Base-by-base conservation (phyloP, 2,113 vertebrate species). In the Gasterosteus nipponicus region DNA sequence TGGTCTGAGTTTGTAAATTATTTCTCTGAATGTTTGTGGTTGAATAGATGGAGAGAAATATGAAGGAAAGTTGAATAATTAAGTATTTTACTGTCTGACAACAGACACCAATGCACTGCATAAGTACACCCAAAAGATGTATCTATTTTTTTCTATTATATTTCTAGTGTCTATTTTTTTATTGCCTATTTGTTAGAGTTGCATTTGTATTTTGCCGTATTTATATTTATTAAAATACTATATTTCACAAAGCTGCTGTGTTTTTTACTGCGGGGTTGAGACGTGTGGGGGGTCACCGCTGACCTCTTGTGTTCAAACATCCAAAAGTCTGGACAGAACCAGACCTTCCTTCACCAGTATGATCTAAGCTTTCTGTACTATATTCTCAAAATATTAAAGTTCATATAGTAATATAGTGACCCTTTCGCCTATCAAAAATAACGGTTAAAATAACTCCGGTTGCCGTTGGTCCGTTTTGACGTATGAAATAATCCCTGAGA, bases 141-240 rank as follows among this genome's bases (percentile, higher is more conserved):
- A 51, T 72, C 18, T 67, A 53, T 76, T 76, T 76, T 78, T 71
- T 85, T 46, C 69, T 74, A 59, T 83, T 31, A 74, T 69, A 49
- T 53, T 60, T 56, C 19, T 46, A 33, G 75, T 83, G 22, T 76
- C 41, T 80, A 63, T 85, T 65, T 64, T 78, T 54, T 73, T 73
- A 69, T 73, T 75, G n/a, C 63, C 56, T 59, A 78, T n/a, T 46
- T 78, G 46, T 62, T 42, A 16, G 44, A 51, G 16, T 49, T 59
- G 39, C 3, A 80, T 62, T 66, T 82, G 65, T 86, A 81, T 90
- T 82, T 86, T 85, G n/a, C 49, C 61, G 26, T 68, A 86, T 78
- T 80, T 81, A 42, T 92, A 91, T 90, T 91, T 87, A 92, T 90
- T 91, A 90, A 91, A 89, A 53, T 22, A 35, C 0, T 47, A 61